phyloP scores from a whole-genome alignment of 2,888 invertebrate genomes.

The Sialis fuliginosa region DNA sequence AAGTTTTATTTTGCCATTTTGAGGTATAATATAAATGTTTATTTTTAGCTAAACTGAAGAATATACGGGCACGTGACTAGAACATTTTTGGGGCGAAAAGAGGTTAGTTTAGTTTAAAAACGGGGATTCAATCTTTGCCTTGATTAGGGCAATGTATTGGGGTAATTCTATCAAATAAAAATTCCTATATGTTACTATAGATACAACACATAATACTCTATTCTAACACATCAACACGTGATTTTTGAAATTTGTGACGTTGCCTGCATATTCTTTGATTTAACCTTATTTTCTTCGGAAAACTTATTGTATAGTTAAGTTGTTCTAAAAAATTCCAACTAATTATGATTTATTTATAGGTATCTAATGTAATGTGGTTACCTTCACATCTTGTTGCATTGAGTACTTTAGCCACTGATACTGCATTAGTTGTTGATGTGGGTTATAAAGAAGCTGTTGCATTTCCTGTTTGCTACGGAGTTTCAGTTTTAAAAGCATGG shows the following conservation, averaged over 20 bases:
- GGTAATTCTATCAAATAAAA: no score
- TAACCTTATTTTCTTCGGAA: not conserved
- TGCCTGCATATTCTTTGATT: no score
- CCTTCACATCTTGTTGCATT: slow-evolving; percentile 74
- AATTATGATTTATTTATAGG: slow-evolving; percentile 24
- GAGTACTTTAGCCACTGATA: slow-evolving; percentile 63
- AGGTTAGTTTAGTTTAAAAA: no score
- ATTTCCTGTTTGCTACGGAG: slow-evolving; percentile 73
- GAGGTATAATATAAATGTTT: slow-evolving; percentile 42
- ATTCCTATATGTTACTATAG: no score
- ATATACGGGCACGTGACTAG: not conserved
- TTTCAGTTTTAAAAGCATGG: slow-evolving; percentile 69
- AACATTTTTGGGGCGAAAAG: no score
- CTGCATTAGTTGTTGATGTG: slow-evolving; percentile 71
- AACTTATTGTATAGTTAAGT: not conserved
- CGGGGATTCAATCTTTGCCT: no score
- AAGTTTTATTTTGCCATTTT: slow-evolving; percentile 82
- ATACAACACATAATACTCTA: no score
- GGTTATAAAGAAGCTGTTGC: slow-evolving; percentile 71
- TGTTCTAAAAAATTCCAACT: not conserved
- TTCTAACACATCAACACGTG: no score
- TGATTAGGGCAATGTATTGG: no score
- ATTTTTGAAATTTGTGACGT: no score
- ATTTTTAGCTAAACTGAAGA: no score
- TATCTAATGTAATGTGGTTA: slow-evolving; percentile 60